These are phyloP conservation scores for Microtus ochrogaster DNA, from an alignment of 2,113 vertebrate species.

Conservation along the genomic window DNA sequence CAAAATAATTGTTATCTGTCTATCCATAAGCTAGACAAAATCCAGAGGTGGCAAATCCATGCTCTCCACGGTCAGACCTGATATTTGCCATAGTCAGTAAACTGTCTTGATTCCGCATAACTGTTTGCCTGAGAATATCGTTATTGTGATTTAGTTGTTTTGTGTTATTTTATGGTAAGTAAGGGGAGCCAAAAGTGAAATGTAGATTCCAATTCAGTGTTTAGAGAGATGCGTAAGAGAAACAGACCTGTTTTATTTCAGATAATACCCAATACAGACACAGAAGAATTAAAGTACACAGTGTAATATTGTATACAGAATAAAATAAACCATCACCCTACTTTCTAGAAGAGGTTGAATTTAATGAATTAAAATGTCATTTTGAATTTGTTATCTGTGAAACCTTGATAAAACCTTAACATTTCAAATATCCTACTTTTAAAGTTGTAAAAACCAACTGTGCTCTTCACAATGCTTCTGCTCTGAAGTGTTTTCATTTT, in stretches of 20 bases:
- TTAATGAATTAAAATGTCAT: neutral
- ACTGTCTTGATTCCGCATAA: neutral
- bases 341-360: neutral
- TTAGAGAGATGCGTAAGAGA: neutral
- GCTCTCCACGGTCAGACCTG: accelerated
- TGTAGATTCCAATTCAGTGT: neutral
- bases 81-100: neutral
- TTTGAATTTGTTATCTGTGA: neutral
- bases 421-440: constrained; percentile 35
- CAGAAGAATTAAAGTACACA: neutral
- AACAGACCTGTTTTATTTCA: neutral
- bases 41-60: neutral
- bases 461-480: constrained; percentile 19
- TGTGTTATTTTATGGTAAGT: neutral
- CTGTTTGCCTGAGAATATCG: neutral
- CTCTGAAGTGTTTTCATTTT: constrained; percentile 63
- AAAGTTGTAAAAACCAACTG: neutral
- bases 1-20: neutral
- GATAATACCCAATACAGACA: neutral
- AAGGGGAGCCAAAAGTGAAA: neutral
- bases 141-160: neutral
- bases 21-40: neutral
- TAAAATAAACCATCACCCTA: neutral
- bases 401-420: constrained; percentile 3
- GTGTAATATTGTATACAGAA: neutral